Percentiles rank a stretch among this genome's conserved stretches.
phyloP scores from a whole-genome alignment of 2,888 invertebrate genomes.

The Conistra vaccinii region DNA sequence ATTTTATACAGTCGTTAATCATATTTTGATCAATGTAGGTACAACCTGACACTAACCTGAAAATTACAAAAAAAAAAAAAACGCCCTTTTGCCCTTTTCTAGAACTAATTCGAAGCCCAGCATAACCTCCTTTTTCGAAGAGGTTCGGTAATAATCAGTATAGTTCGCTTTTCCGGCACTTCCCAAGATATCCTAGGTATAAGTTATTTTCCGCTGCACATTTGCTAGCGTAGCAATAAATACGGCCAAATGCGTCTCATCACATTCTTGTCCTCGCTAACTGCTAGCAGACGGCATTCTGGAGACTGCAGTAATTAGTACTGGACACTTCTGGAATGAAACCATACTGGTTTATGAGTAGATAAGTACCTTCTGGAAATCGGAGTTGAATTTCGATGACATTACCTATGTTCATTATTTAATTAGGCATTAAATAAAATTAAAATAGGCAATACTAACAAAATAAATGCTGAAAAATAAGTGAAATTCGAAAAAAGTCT shows the following conservation, averaged over 20 bases:
- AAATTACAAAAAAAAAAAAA: too few species aligned
- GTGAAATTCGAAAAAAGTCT: too few species aligned
- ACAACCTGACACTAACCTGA: too few species aligned
- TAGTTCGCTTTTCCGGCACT: neutral
- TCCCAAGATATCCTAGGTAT: neutral
- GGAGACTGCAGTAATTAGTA: constrained; percentile 12
- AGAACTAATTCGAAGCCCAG: neutral
- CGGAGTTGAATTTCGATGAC: neutral
- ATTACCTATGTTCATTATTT: neutral
- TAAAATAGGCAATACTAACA: too few species aligned
- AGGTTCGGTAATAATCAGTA: neutral
- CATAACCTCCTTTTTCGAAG: too few species aligned
- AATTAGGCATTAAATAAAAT: too few species aligned
- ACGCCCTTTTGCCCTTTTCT: too few species aligned
- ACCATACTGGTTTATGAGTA: neutral
- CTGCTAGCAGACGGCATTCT: constrained; percentile 37
- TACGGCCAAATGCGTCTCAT: constrained; percentile 29
- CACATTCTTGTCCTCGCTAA: constrained; percentile 47
- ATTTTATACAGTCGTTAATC: too few species aligned
- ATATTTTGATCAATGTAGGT: too few species aligned
- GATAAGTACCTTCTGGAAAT: neutral
- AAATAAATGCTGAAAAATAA: neutral
- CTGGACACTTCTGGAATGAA: neutral
- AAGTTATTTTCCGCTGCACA: neutral
- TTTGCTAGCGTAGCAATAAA: constrained; percentile 30